A percentile compares a stretch with the other conserved stretches of the same genome.
Conservation (phyloP, 2,888 invertebrate genomes). For the Lasioglossum pauxillum region DNA sequence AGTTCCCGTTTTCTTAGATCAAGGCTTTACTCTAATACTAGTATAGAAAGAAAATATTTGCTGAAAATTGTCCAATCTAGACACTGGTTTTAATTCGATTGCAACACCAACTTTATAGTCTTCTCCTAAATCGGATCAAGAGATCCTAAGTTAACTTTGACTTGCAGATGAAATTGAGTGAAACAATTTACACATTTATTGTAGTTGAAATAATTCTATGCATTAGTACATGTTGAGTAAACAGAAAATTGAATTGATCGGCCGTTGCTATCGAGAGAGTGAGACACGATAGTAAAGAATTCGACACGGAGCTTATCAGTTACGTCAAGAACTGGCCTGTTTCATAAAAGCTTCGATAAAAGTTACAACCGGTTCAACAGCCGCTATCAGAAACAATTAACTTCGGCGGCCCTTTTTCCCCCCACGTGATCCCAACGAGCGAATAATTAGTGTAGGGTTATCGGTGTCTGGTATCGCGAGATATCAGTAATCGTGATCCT, state of each 20-base stretch:
- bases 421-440: conserved; percentile 21
- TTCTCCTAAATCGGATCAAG: too few relatives aligned
- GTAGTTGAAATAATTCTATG: background rate
- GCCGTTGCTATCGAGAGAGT: background rate
- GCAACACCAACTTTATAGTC: too few relatives aligned
- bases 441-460: conserved; percentile 28
- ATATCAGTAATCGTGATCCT: background rate
- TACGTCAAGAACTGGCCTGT: background rate
- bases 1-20: too few relatives aligned
- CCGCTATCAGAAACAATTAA: conserved; percentile 30
- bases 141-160: too few relatives aligned
- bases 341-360: conserved; percentile 15
- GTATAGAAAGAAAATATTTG: background rate
- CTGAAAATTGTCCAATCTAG: too few relatives aligned
- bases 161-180: too few relatives aligned
- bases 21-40: too few relatives aligned
- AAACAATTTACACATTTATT: too few relatives aligned
- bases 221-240: background rate
- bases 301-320: conserved; percentile 23
- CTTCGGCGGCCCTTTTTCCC: background rate
- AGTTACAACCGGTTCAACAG: background rate
- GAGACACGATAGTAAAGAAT: background rate
- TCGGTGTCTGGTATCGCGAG: background rate
- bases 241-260: background rate
- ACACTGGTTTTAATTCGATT: too few relatives aligned